Percentiles rank a stretch among this genome's conserved stretches.
These are phyloP conservation scores for Ciconia nigra DNA, from an alignment of 2,797 vertebrate genomes.

Conservation along the genomic window DNA sequence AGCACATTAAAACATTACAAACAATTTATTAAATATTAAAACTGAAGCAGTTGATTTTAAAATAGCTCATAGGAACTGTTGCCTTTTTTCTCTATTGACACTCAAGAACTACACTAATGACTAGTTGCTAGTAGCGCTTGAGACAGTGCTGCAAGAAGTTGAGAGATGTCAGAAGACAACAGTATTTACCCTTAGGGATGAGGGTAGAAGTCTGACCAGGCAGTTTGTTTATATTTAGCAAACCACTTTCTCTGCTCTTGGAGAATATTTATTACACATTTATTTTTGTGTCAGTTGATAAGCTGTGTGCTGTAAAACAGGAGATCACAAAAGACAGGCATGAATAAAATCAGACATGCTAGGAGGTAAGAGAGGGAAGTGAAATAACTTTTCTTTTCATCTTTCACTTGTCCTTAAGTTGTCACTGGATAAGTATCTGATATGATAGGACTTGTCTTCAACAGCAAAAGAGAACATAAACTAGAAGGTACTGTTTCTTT, in stretches of 20 bases:
- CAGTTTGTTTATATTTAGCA: constrained; percentile 38
- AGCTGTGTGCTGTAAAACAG: not conserved
- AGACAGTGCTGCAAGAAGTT: not conserved
- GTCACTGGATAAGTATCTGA: not conserved
- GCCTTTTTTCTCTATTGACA: not conserved
- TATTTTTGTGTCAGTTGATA: constrained; percentile 40
- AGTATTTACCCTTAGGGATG: not conserved
- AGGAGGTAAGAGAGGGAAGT: not conserved
- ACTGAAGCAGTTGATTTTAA: not conserved
- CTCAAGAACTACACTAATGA: not conserved
- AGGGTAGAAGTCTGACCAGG: not conserved
- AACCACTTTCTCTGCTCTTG: not conserved
- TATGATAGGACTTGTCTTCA: not conserved
- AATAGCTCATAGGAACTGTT: not conserved
- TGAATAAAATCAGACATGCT: not conserved
- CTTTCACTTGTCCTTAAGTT: constrained; percentile 20
- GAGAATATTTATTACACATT: not conserved
- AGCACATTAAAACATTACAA: not conserved
- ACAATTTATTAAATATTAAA: not conserved
- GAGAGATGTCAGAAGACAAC: not conserved
- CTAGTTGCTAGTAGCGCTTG: not conserved
- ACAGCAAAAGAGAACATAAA: not conserved
- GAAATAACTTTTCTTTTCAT: not conserved
- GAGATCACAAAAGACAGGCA: not conserved
- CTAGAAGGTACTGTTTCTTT: not conserved